phyloP scores from a whole-genome alignment of 1,140 invertebrate genomes.

The Liolophura sinensis region DNA sequence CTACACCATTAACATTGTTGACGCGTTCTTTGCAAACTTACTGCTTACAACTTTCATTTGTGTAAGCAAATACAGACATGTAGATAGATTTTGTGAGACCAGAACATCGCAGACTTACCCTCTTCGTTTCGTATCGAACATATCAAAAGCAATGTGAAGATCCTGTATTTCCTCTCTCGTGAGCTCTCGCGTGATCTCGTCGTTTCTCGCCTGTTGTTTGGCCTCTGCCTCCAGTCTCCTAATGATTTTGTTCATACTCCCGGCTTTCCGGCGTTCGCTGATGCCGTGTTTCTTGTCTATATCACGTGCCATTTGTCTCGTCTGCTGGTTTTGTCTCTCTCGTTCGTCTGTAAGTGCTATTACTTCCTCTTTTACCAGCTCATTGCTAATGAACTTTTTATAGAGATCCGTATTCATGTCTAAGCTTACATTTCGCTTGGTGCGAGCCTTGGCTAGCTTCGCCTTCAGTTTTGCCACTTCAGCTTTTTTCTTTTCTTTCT shows the following conservation, averaged over 20 bases:
- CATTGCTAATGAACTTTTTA: slow-evolving; percentile 13
- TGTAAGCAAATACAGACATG: slow-evolving; percentile 3
- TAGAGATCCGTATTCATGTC: slow-evolving; percentile 15
- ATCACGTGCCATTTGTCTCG: too few species aligned
- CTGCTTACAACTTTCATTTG: too few species aligned
- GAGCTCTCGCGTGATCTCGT: slow-evolving; percentile 21
- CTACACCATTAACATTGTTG: too few species aligned
- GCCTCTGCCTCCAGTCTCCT: too few species aligned
- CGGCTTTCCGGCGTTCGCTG: too few species aligned
- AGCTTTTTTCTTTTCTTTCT: slow-evolving; percentile 19
- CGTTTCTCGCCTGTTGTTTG: too few species aligned
- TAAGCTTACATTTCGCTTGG: slow-evolving; percentile 15
- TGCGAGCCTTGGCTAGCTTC: slow-evolving; percentile 17
- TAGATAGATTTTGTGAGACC: neutral
- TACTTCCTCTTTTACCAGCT: slow-evolving; percentile 6
- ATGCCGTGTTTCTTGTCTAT: too few species aligned
- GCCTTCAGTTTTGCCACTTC: slow-evolving; percentile 14
- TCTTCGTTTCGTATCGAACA: slow-evolving; percentile 37
- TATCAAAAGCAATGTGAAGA: slow-evolving; percentile 35
- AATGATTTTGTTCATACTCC: too few species aligned
- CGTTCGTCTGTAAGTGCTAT: slow-evolving; percentile 8
- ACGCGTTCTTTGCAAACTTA: neutral
- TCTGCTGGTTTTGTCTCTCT: too few species aligned
- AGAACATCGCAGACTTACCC: slow-evolving; percentile 25
- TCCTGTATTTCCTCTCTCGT: slow-evolving; percentile 39